A percentile compares a stretch with the other conserved stretches of the same genome.
These are phyloP conservation scores for Lontra canadensis DNA, from an alignment of 2,113 vertebrate genomes.

Conservation along the genomic window DNA sequence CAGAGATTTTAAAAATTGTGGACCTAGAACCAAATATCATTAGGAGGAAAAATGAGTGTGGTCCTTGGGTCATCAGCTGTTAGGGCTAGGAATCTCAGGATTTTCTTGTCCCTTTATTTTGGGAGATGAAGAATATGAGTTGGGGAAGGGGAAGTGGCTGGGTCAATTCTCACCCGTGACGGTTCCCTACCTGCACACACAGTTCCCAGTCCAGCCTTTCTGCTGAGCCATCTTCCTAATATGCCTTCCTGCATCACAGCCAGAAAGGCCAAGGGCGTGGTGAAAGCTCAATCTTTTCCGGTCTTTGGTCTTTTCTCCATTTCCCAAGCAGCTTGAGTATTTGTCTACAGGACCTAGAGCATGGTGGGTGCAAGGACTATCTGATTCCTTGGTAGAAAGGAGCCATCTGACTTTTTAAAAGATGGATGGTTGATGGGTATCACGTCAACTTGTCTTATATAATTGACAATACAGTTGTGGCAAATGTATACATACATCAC, in stretches of 20 bases:
- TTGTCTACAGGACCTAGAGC: background rate
- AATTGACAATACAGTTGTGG: background rate
- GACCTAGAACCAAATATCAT: background rate
- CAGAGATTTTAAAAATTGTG: background rate
- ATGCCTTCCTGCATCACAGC: background rate
- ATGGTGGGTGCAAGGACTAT: background rate
- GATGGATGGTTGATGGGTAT: background rate
- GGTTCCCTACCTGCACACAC: too few relatives aligned
- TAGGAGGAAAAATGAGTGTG: background rate
- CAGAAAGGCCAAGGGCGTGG: background rate
- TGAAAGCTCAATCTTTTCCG: background rate
- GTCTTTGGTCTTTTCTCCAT: background rate
- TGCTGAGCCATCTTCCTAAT: background rate
- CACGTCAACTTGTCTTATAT: background rate
- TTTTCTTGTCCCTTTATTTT: background rate
- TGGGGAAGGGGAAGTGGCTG: background rate
- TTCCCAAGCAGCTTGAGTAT: background rate
- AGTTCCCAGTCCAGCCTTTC: background rate
- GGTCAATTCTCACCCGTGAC: background rate
- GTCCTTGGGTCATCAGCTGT: background rate
- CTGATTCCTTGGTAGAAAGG: background rate
- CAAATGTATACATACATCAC: background rate
- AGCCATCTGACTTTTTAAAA: background rate
- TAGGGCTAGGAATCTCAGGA: background rate
- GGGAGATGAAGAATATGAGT: background rate